These are phyloP conservation scores for Littorina saxatilis DNA, from an alignment of 1,140 invertebrate species.

Conservation along the genomic window DNA sequence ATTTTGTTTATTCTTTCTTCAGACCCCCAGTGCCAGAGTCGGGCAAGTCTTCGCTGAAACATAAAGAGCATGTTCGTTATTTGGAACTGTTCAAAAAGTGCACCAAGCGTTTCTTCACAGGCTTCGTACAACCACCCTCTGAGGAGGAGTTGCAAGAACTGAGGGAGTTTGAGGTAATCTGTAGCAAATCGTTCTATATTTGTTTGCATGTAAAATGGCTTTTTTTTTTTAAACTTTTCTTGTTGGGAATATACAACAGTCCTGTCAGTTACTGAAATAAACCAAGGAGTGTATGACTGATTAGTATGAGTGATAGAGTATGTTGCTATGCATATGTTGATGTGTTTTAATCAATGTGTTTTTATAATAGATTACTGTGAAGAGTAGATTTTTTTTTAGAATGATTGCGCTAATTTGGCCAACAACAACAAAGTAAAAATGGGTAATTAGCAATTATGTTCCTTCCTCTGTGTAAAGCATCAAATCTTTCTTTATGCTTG, in stretches of 20 bases:
- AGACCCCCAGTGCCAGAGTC: slow-evolving; percentile 3
- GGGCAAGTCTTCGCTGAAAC: neutral
- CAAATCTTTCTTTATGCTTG: neutral
- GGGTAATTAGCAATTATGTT: too few relatives aligned
- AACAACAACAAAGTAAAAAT: too few relatives aligned
- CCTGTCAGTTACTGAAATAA: too few relatives aligned
- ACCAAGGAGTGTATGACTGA: too few relatives aligned
- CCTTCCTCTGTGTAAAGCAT: neutral
- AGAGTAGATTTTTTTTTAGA: too few relatives aligned
- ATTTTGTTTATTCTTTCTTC: too few relatives aligned
- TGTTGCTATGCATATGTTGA: neutral
- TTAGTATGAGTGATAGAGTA: too few relatives aligned
- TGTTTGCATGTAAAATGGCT: neutral
- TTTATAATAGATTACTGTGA: neutral
- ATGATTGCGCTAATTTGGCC: too few relatives aligned
- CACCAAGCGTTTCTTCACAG: slow-evolving; percentile 24
- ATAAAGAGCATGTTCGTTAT: slow-evolving; percentile 25
- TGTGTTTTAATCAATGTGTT: neutral
- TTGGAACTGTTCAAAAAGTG: slow-evolving; percentile 30
- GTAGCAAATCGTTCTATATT: neutral
- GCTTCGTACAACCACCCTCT: neutral
- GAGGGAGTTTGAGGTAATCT: slow-evolving; percentile 32
- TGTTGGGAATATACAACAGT: neutral
- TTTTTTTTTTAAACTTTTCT: too few relatives aligned
- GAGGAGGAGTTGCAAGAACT: neutral